A percentile compares a stretch with the other conserved stretches of the same genome.
Evolutionary conservation across 2,797 vertebrate species (phyloP).

Genomic region (Alcedo quadribrachys): DNA sequence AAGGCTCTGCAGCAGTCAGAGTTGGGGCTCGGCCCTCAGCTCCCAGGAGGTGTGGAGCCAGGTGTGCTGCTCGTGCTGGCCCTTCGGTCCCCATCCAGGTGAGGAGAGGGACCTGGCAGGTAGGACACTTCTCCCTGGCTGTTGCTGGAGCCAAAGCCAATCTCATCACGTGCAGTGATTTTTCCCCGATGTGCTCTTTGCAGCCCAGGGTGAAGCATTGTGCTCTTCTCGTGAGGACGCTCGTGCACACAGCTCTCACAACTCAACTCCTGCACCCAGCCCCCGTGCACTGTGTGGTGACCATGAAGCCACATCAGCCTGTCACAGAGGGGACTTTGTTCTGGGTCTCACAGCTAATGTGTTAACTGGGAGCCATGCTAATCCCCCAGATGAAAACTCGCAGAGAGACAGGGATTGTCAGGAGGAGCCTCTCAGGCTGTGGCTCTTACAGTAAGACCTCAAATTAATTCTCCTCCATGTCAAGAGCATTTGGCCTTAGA

Average conservation of each 20-base stretch:
- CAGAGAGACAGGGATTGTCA: not conserved
- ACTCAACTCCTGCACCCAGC: rapidly evolving
- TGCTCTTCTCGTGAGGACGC: not conserved
- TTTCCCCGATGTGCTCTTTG: rapidly evolving
- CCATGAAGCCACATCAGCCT: rapidly evolving
- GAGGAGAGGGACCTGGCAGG: not conserved
- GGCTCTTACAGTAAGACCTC: not conserved
- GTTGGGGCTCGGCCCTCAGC: rapidly evolving
- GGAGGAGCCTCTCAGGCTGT: constrained; percentile 27
- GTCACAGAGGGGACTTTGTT: not conserved
- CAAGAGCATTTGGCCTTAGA: constrained; percentile 53
- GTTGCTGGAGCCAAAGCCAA: not conserved
- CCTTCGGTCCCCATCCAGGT: not conserved
- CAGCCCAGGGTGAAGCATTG: rapidly evolving
- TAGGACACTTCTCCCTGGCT: not conserved
- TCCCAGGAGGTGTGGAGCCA: rapidly evolving
- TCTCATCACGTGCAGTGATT: rapidly evolving
- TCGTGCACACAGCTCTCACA: rapidly evolving
- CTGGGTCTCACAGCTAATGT: not conserved
- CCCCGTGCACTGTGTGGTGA: rapidly evolving
- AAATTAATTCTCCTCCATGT: constrained; percentile 44
- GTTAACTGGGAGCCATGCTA: not conserved
- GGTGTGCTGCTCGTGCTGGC: not conserved
- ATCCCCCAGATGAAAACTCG: not conserved
- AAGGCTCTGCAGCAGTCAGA: not conserved